Evolutionary conservation across 2,113 vertebrate species (phyloP).

Genomic region (Apeltes quadracus): DNA sequence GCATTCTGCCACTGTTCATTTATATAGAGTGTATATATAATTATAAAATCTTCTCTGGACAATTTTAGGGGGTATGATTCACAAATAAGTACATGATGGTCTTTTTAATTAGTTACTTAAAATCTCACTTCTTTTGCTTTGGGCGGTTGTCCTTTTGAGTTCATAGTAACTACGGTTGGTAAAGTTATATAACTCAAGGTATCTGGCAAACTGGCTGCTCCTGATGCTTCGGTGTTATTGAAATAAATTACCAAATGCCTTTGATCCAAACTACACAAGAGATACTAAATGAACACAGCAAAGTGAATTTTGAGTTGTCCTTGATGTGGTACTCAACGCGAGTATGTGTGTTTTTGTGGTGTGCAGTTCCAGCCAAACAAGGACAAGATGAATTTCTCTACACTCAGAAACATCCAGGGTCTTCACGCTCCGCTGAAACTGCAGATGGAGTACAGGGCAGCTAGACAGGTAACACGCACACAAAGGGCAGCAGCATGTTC

Average conservation of each 20-base stretch:
- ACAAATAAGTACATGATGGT: not conserved
- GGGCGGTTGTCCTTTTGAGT: too few species aligned
- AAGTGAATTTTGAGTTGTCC: not conserved
- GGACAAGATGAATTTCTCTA: slow-evolving; percentile 92
- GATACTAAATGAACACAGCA: not conserved
- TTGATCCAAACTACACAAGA: too few species aligned
- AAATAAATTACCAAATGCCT: too few species aligned
- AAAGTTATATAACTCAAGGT: too few species aligned
- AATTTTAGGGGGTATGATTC: not conserved
- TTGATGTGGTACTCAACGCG: not conserved
- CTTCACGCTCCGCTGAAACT: slow-evolving; percentile 91
- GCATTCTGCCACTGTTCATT: not conserved
- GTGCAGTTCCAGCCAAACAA: slow-evolving; percentile 89
- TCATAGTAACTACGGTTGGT: too few species aligned
- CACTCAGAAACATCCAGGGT: slow-evolving; percentile 92
- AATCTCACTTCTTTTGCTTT: too few species aligned
- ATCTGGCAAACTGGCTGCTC: too few species aligned
- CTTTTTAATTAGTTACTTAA: not conserved
- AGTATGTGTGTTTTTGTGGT: slow-evolving; percentile 17
- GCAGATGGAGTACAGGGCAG: slow-evolving; percentile 95
- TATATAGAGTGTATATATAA: too few species aligned
- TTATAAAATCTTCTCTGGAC: not conserved
- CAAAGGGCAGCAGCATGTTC: too few species aligned
- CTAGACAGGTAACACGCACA: slow-evolving; percentile 83
- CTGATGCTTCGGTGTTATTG: too few species aligned